Conservation (phyloP, 2,797 vertebrate genomes). For the Pseudochirops cupreus region DNA sequence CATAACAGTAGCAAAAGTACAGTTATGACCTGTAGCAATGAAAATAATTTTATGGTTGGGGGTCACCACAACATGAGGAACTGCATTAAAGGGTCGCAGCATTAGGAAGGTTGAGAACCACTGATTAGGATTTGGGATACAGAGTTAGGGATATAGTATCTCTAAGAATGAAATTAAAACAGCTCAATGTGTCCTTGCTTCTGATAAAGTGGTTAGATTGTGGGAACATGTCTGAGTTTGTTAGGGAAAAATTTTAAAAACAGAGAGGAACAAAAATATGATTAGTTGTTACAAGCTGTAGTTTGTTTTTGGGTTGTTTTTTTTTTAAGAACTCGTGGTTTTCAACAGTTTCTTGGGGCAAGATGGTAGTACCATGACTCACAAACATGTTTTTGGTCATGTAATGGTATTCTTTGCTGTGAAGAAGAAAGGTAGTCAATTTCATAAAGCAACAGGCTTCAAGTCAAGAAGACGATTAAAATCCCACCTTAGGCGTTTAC, state of each 20-base stretch:
- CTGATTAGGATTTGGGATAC: neutral
- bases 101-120: too few species aligned
- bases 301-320: too few species aligned
- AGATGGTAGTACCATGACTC: neutral
- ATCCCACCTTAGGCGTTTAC: too few species aligned
- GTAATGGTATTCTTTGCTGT: neutral
- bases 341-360: neutral
- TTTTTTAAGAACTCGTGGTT: neutral
- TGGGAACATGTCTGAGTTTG: neutral
- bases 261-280: neutral
- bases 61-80: too few species aligned
- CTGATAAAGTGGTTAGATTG: neutral
- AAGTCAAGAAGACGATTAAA: too few species aligned
- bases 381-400: neutral
- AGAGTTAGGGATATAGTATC: neutral
- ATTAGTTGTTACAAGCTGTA: neutral
- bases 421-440: too few species aligned
- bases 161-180: neutral
- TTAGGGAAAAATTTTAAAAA: neutral
- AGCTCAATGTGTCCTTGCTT: neutral
- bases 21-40: too few species aligned
- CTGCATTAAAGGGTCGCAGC: too few species aligned
- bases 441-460: too few species aligned
- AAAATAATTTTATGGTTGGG: too few species aligned
- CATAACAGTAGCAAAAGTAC: too few species aligned